Evolutionary conservation across 2,888 invertebrate species (phyloP).

Genomic region (Melanchra persicariae): DNA sequence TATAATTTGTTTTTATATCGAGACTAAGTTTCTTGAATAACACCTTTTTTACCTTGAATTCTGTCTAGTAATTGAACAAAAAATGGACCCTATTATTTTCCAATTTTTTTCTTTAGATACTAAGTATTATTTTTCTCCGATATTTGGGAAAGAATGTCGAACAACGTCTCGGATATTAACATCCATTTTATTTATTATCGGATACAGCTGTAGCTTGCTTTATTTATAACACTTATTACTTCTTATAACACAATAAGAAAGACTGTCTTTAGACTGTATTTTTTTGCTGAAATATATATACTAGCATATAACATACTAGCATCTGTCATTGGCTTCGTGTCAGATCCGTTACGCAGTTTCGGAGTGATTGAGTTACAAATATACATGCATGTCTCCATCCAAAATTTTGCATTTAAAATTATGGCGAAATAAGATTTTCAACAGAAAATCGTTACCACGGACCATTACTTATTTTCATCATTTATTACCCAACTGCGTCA

Average conservation of each 20-base stretch:
- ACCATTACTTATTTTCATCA: no score
- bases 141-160: conserved; percentile 33
- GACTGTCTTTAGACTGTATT: not conserved
- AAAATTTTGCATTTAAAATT: no score
- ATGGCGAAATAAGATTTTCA: no score
- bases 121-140: conserved; percentile 24
- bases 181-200: conserved; percentile 35
- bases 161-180: conserved; percentile 28
- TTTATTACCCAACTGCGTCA: no score
- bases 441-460: no score
- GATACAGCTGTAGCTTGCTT: conserved; percentile 28
- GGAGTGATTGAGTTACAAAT: no score
- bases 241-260: not conserved
- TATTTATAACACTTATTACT: conserved; percentile 12
- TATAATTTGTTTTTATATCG: not conserved
- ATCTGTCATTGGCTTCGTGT: no score
- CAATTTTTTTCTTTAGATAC: conserved; percentile 24
- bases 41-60: conserved; percentile 12
- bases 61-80: conserved; percentile 39
- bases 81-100: conserved; percentile 33
- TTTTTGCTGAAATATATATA: no score
- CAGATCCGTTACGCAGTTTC: no score
- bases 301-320: no score
- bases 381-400: no score
- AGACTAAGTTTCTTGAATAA: conserved; percentile 23